Percentiles rank a stretch among this genome's conserved stretches.
Conservation (phyloP, 2,797 vertebrate species). For the Siniperca undulata region DNA sequence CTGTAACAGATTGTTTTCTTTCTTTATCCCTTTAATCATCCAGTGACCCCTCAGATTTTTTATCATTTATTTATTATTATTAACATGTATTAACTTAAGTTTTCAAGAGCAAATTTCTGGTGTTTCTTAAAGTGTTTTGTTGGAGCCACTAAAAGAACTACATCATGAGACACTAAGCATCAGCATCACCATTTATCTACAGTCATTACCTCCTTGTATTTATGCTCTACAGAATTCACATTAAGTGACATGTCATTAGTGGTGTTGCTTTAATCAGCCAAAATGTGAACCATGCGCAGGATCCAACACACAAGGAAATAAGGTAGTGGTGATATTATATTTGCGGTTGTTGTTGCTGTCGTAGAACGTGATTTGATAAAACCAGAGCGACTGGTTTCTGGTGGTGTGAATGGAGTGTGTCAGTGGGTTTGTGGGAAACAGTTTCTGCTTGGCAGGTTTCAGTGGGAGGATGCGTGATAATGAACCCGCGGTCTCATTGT, state of each 20-base stretch:
- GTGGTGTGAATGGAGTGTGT: constrained; percentile 7
- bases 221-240: not conserved
- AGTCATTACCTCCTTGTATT: not conserved
- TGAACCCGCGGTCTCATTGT: constrained; percentile 9
- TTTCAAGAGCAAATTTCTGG: not conserved
- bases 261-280: not conserved
- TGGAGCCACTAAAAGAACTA: not conserved
- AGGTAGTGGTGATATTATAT: not conserved
- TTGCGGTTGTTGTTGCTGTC: not conserved
- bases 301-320: not conserved
- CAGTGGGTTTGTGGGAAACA: constrained; percentile 34
- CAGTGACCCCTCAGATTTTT: not conserved
- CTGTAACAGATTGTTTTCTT: too few relatives aligned
- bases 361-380: constrained; percentile 19
- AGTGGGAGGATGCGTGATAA: constrained; percentile 52
- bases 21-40: not conserved
- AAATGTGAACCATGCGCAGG: not conserved
- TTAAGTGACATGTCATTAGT: not conserved
- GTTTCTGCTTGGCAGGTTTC: constrained; percentile 54
- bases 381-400: constrained; percentile 47
- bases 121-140: not conserved
- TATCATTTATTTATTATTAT: not conserved
- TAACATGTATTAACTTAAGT: not conserved
- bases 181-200: not conserved
- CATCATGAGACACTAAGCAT: not conserved